Evolutionary conservation across 2,113 vertebrate species (phyloP), one percentile per base, ranked within the genome.

Genomic region (Hydrolagus affinis): DNA sequence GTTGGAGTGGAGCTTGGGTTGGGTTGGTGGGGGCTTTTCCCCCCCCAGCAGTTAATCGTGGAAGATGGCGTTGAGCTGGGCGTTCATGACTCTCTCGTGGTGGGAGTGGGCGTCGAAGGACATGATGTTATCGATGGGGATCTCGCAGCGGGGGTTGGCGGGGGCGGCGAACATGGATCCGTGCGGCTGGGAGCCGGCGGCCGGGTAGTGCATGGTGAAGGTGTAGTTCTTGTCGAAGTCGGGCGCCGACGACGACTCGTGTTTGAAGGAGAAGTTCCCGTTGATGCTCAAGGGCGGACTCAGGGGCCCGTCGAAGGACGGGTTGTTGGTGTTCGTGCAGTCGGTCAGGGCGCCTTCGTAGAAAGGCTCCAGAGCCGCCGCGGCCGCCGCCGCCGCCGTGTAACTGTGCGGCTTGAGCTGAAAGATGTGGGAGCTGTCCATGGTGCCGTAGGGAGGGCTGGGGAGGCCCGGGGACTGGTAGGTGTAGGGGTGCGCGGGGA

Each of bases 211-310:
- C 93, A 96, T 94, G 90, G 95, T 93, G 90, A 98, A 99, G 90
- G 96, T 93, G 91, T 96, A 98, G 90, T 92, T 94, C 91, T 98
- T 98, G 88, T 98, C 97, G 88, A 96, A 97, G 71, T 98, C 97
- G 62, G 62, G 77, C n/a, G n/a, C 44, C 8, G 92, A 70, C 86
- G 90, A 88, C 87, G 92, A 91, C 88, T 99, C 98, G 60, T 98
- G 97, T 89, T 98, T 98, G 94, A 96, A 99, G 88, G 97, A 95
- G 94, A 99, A 99, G 94, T 97, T 99, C 86, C 98, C 98, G 62
- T 97, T 98, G 90, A 99, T 94, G 93, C 98, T 99, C 86, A 99
- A 93, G 0, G 98, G 98, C 0, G 98, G 98, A 88, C 97, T 99
- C 86, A 99, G 95, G 0, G 98, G 98, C 28, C 94, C 96, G 89